phyloP scores from a whole-genome alignment of 2,797 vertebrate species.

The Pempheris klunzingeri region DNA sequence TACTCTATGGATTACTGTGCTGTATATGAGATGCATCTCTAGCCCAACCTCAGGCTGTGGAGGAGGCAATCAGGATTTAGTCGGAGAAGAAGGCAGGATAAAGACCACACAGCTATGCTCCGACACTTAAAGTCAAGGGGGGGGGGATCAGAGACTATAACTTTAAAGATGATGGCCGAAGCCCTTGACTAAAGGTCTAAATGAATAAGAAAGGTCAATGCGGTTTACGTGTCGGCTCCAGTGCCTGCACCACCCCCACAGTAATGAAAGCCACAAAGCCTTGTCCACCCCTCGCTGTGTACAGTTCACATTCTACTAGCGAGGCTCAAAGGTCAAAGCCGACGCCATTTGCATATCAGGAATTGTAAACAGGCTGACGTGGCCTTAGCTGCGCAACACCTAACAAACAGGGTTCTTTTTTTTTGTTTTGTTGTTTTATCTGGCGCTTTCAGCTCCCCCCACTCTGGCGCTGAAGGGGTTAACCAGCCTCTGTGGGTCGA shows the following conservation, averaged over 20 bases:
- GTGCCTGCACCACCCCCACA: conserved; percentile 70
- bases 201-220: conserved; percentile 84
- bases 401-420: conserved; percentile 33
- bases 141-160: conserved; percentile 79
- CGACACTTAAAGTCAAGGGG: conserved; percentile 78
- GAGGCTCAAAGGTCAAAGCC: conserved; percentile 73
- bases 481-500: conserved; percentile 89
- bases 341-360: conserved; percentile 68
- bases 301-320: conserved; percentile 53
- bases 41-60: conserved; percentile 67
- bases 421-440: conserved; percentile 41
- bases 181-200: conserved; percentile 86
- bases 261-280: conserved; percentile 76
- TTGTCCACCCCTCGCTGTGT: conserved; percentile 48
- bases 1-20: conserved; percentile 72
- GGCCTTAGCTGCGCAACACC: conserved; percentile 23
- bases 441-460: conserved; percentile 61
- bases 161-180: conserved; percentile 84
- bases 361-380: conserved; percentile 28
- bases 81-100: conserved; percentile 73
- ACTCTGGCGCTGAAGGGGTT: conserved; percentile 85
- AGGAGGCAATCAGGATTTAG: conserved; percentile 80
- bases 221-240: conserved; percentile 77
- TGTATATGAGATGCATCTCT: conserved; percentile 77
- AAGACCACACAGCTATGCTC: conserved; percentile 78